Base-by-base conservation (phyloP, 2,113 vertebrate genomes). In the Sula dactylatra region DNA sequence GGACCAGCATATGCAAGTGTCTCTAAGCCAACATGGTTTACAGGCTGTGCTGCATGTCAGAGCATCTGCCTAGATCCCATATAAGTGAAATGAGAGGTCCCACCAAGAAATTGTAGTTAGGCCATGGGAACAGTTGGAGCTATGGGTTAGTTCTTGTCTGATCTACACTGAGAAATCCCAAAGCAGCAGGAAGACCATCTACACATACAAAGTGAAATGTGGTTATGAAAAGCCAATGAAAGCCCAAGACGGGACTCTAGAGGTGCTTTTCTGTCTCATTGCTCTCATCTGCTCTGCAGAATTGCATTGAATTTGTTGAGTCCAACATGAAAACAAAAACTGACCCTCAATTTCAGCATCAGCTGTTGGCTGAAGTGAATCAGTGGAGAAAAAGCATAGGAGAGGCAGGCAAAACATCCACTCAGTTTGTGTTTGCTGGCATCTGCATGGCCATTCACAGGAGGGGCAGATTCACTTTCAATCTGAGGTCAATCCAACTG, bases 201-300 rank as follows among this genome's bases (percentile, higher is more conserved):
- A 22, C 1, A 47, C 0, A 0, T 38, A 49, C 32, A 50, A 89
- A 86, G 42, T 16, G 54, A 80, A 77, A 54, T 4, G 42, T 47
- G 66, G 10, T 24, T 26, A 32, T 11, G 29, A 44, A 80, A 88
- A 73, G 67, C 20, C 58, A 49, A 3, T 4, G 9, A 38, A 11
- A 92, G 27, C 50, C 81, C 49, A 44, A 19, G 45, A 26, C 9
- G 5, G 19, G 36, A 20, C 16, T 38, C 52, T 22, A 40, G 74
- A 64, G 25, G 11, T 44, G 11, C n/a, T 47, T 62, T 83, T 55
- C 70, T 17, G n/a, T 21, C 66, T 72, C 16, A 1, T 15, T 44
- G 56, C 58, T 73, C 79, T 71, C 29, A 49, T 11, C 32, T 1
- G 1, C 70, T 56, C 54, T 59, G 40, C 59, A 69, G 44, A 70